A percentile compares a stretch with the other conserved stretches of the same genome.
Evolutionary conservation across 23 tunicate genomes (phyloP).

Genomic region (Botrylloides violaceus): DNA sequence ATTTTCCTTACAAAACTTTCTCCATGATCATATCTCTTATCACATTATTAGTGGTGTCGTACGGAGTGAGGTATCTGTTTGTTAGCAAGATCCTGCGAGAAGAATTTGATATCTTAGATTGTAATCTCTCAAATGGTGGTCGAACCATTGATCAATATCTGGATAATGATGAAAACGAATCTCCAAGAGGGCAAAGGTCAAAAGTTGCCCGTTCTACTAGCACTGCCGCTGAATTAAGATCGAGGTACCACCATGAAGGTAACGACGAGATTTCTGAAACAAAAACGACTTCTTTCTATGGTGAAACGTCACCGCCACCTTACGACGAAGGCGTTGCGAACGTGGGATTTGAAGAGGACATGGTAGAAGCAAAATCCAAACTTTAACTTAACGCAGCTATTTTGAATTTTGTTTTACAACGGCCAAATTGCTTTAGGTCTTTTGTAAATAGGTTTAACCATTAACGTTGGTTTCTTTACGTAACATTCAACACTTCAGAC

Average conservation of each 20-base stretch:
- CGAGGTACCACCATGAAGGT: slow-evolving; percentile 19
- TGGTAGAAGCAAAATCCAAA: slow-evolving; percentile 4
- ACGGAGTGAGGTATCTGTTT: slow-evolving; percentile 13
- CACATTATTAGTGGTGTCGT: slow-evolving; percentile 24
- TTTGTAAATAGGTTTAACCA: no score
- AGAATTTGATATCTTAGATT: slow-evolving; percentile 26
- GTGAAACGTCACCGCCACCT: slow-evolving; percentile 5
- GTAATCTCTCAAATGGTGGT: slow-evolving; percentile 43
- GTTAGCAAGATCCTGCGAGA: slow-evolving; percentile 17
- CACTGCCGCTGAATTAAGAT: slow-evolving; percentile 13
- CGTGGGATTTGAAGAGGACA: slow-evolving; percentile 17
- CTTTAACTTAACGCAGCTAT: no score
- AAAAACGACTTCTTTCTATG: slow-evolving; percentile 21
- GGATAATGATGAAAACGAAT: slow-evolving; percentile 1
- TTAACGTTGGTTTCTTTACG: no score
- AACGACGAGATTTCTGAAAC: background rate
- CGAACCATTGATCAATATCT: slow-evolving; percentile 28
- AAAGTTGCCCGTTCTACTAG: slow-evolving; percentile 1
- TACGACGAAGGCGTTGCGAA: slow-evolving; percentile 20
- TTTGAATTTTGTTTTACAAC: no score
- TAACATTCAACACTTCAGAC: no score
- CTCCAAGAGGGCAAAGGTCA: no score
- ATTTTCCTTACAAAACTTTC: slow-evolving; percentile 47
- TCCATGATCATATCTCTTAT: slow-evolving; percentile 36
- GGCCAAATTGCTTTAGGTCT: no score